Base-by-base conservation (phyloP, 2,888 invertebrate genomes). In the Crossocerus cetratus region DNA sequence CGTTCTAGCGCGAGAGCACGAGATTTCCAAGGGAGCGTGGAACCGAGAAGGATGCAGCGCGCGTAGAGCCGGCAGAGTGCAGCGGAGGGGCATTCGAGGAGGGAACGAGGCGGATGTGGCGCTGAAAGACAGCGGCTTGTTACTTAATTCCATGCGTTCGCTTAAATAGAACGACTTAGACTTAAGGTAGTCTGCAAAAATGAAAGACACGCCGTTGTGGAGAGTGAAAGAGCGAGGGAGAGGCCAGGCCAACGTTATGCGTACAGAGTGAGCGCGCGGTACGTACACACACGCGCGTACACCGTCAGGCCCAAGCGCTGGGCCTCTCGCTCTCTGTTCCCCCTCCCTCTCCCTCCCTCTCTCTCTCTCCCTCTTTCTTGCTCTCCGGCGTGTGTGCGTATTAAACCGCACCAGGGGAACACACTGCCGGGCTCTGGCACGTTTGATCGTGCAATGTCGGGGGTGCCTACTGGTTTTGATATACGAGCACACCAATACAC, bases 391-490 rank as follows among this genome's bases (percentile, higher is more conserved):
- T 32, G 32, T 32, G 32, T 32, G 32, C 32, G 32, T 32, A 32
- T 32, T 32, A 32, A 32, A 32, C 32, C 32, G 32, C 32, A 32
- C 32, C 32, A 32, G 32, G 32, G 32, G 32, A 32, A 32, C 32
- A 32, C 32, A 32, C 32, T 32, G 32, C 55, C 69, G 63, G 73
- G 62, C 74, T 74, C 59, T 74, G 65, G 77, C 77, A 72, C 76
- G 69, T 76, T 76, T 77, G 76, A 79, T 78, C 80, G 84, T 84
- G 86, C 86, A 82, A 87, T 83, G 85, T 87, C 87, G 88, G 87
- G 88, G 88, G 88, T 88, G 89, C 87, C 89, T 89, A 89, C 89
- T 89, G 89, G 89, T 88, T 88, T 89, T 89, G 89, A 89, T 89
- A 89, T 89, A 89, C 88, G 89, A 89, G 89, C 87, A 82, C 89